phyloP scores from a whole-genome alignment of 1,140 invertebrate species.

The Diabrotica undecimpunctata region DNA sequence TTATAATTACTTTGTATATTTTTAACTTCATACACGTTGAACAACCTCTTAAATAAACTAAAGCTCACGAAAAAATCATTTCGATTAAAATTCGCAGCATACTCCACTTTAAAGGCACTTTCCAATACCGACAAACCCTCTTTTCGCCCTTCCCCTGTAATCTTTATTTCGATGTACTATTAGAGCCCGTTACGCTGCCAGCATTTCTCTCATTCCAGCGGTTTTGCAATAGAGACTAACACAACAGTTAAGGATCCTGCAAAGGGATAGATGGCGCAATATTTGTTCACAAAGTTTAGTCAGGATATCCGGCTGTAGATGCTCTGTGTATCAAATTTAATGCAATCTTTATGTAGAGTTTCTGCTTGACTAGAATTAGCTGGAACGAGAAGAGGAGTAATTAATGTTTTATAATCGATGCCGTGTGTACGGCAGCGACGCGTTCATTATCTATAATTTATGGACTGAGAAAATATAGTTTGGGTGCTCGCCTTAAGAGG shows the following conservation, averaged over 20 bases:
- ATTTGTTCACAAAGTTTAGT: constrained; percentile 13
- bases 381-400: neutral
- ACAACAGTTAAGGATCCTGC: neutral
- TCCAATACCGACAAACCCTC: neutral
- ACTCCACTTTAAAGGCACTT: no score
- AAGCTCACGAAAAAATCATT: no score
- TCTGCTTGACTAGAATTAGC: constrained; percentile 32
- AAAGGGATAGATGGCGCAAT: constrained; percentile 4
- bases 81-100: no score
- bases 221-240: neutral
- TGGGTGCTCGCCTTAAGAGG: neutral
- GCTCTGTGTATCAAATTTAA: constrained; percentile 34
- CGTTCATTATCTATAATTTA: neutral
- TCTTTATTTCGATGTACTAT: neutral
- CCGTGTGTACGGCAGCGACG: neutral
- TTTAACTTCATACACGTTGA: no score
- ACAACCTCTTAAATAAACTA: no score
- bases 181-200: neutral
- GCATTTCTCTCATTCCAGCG: neutral
- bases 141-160: neutral
- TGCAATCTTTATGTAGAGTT: constrained; percentile 33
- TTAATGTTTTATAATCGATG: neutral
- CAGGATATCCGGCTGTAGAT: constrained; percentile 17
- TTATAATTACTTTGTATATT: no score
- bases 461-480: neutral